These are phyloP conservation scores for Hypena proboscidalis DNA, from an alignment of 2,888 invertebrate genomes.

Conservation along the genomic window DNA sequence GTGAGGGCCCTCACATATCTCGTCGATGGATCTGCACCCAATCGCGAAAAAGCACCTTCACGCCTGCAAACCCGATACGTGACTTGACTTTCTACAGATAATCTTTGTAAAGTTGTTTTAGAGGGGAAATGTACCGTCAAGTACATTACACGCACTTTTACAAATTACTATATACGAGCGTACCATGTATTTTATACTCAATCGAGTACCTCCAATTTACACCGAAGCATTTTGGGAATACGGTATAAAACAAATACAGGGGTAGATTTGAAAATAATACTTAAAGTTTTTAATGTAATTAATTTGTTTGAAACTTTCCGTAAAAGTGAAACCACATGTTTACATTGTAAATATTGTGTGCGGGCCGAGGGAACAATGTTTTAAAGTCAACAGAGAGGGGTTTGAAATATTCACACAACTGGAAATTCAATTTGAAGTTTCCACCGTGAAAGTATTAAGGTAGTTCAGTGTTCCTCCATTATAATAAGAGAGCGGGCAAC, in stretches of 20 bases:
- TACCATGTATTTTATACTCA: constrained; percentile 6
- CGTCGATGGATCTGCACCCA: constrained; percentile 65
- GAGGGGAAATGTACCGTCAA: constrained; percentile 38
- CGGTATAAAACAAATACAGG: too few relatives aligned
- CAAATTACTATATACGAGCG: constrained; percentile 21
- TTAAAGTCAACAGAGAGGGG: constrained; percentile 61
- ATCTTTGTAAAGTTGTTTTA: constrained; percentile 53
- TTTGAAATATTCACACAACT: constrained; percentile 71
- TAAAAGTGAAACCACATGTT: constrained; percentile 55
- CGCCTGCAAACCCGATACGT: constrained; percentile 63
- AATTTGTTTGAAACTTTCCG: constrained; percentile 41
- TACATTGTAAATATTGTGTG: constrained; percentile 54
- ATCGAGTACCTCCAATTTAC: not conserved
- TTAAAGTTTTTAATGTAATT: constrained; percentile 25
- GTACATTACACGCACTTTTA: constrained; percentile 28
- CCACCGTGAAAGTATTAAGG: constrained; percentile 57
- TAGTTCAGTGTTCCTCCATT: constrained; percentile 49
- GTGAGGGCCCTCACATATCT: constrained; percentile 49
- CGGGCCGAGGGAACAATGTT: constrained; percentile 48
- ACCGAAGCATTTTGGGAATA: not conserved
- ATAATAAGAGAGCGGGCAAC: constrained; percentile 35
- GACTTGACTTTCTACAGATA: constrained; percentile 62
- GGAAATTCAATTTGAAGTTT: constrained; percentile 76
- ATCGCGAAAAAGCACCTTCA: constrained; percentile 67
- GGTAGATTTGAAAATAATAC: too few relatives aligned